Evolutionary conservation across 2,888 invertebrate genomes (phyloP).

Genomic region (Yponomeuta evonymella): DNA sequence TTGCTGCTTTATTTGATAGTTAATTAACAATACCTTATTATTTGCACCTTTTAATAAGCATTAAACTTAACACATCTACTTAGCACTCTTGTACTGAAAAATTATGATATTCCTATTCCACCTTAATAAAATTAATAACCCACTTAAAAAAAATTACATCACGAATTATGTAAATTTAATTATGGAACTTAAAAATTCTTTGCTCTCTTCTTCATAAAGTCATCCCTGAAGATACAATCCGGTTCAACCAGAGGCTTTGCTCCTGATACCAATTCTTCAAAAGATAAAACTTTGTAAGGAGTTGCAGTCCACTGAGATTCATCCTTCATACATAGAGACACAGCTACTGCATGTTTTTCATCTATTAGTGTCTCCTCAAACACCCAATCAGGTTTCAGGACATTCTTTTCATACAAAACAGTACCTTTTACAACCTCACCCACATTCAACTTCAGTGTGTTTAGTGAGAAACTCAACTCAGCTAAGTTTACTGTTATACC

Average conservation of each 20-base stretch:
- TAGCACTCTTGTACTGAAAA: too few relatives aligned
- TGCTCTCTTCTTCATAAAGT: slow-evolving; percentile 77
- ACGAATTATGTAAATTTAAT: slow-evolving; percentile 16
- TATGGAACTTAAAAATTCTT: slow-evolving; percentile 34
- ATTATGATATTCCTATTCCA: too few relatives aligned
- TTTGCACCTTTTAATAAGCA: not conserved
- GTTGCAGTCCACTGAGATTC: slow-evolving; percentile 29
- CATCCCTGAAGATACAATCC: slow-evolving; percentile 73
- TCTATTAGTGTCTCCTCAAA: slow-evolving; percentile 91
- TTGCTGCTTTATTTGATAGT: not conserved
- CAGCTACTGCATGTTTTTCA: slow-evolving; percentile 85
- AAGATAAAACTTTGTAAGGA: slow-evolving; percentile 73
- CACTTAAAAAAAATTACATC: slow-evolving; percentile 5
- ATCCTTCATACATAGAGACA: slow-evolving; percentile 73
- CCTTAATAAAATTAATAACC: not conserved
- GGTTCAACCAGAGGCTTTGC: slow-evolving; percentile 54
- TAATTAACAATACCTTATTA: not conserved
- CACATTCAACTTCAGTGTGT: slow-evolving; percentile 66
- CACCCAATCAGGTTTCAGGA: slow-evolving; percentile 78
- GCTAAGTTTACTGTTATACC: slow-evolving; percentile 88
- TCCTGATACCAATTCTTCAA: slow-evolving; percentile 77
- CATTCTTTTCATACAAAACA: slow-evolving; percentile 77
- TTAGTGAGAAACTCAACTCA: slow-evolving; percentile 84
- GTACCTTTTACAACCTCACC: slow-evolving; percentile 77
- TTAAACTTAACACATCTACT: too few relatives aligned